Conservation (phyloP, 1,140 invertebrate genomes). For the Melanaphis sacchari region DNA sequence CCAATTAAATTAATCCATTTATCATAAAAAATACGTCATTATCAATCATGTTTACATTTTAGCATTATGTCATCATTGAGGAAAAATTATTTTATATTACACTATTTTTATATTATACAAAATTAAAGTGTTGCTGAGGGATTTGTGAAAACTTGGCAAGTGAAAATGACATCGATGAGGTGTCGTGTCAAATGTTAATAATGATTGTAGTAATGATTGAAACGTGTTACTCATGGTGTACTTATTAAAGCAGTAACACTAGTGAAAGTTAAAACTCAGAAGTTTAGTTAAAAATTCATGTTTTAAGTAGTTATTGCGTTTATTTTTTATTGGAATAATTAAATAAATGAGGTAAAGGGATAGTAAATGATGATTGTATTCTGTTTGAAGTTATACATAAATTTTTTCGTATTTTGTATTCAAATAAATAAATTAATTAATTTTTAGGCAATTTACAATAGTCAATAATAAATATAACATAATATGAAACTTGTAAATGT, state of each 20-base stretch:
- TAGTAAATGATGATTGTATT: neutral
- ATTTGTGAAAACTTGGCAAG: neutral
- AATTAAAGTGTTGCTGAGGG: neutral
- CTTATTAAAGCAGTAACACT: neutral
- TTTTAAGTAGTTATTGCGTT: neutral
- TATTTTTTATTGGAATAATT: neutral
- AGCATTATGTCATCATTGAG: neutral
- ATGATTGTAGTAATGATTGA: constrained; percentile 14
- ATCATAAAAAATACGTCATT: neutral
- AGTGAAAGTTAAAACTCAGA: neutral
- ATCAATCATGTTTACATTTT: neutral
- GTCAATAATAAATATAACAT: neutral
- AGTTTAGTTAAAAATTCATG: neutral
- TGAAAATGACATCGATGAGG: neutral
- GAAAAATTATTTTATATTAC: neutral
- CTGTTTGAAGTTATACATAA: neutral
- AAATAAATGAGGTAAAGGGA: neutral
- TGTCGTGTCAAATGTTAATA: neutral
- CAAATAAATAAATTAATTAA: neutral
- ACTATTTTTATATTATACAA: neutral
- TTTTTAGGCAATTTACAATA: neutral
- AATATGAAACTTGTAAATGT: neutral
- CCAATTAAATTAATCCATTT: neutral
- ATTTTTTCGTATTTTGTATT: neutral
- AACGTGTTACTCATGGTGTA: neutral